Evolutionary conservation across 2,797 vertebrate genomes (phyloP), one percentile per base, ranked within the genome.

Genomic region (Siniperca obscura): DNA sequence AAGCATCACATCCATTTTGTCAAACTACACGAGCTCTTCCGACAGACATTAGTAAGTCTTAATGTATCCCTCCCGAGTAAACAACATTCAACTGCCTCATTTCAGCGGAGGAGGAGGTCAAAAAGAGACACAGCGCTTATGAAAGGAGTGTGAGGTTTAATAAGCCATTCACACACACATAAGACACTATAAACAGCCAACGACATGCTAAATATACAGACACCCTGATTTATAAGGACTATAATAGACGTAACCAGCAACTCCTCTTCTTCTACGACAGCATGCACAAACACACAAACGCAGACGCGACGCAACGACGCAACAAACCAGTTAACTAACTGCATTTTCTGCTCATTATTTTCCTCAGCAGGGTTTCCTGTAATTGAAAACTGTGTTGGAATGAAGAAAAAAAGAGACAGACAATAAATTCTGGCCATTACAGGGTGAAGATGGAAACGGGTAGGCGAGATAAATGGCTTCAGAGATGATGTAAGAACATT

Each of bases 1-100:
- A 60, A 60, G 57, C 55, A 36, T 73, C 66, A 10, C 69, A 38
- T 78, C 50, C 66, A 74, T 76, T 82, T 56, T 10, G 60, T 57
- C 57, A 52, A 52, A 83, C 40, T 27, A 12, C 73, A 42, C 21
- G 30, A 4, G 48, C 50, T 73, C 48, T 16, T 73, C 25, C 22
- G 16, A 16, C 62, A 14, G 30, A 70, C 70, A 42, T 61, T 46
- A 77, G 60, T 3, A 2, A 21, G 55, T 57, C 27, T 67, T 46
- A 75, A 73, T 44, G 69, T 27, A 8, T 65, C 76, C 60, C 55
- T 21, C n/a, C 40, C 0, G 10, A 70, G 8, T 7, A 17, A 36
- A 34, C 52, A 46, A 53, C 30, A 44, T 11, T 19, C 12, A 79
- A 8, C 59, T 9, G 75, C 70, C 46, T 73, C 25, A 2, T 48